Base-by-base conservation (phyloP, 2,888 invertebrate species). In the Micoletzkya japonica region DNA sequence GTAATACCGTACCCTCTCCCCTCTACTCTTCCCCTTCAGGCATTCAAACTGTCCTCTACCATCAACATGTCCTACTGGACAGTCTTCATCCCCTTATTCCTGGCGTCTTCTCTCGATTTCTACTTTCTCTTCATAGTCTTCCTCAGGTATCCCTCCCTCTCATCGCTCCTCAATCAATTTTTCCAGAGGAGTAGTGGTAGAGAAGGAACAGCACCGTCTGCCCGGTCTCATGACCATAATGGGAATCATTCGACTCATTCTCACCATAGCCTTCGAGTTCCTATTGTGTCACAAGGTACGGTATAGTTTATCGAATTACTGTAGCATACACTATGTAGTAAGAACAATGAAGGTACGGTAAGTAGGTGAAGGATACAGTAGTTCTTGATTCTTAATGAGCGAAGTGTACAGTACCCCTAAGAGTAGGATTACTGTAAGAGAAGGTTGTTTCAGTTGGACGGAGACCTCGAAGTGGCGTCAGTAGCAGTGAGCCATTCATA, bases 91-190 rank as follows among this genome's bases (percentile, higher is more conserved):
- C 67, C 67, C 30, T 34, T 57, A 17, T 67, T 57, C 58, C 20
- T 58, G 30, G 67, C 67, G 7, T 26, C 30, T 30, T 14, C 44
- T n/a, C 57, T 67, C 30, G 67, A 67, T 32, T 20, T 26, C 32
- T 67, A 67, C 57, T 67, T 57, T 36, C 50, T 57, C 26, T 67
- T 67, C 57, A 30, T 57, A 37, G 30, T 37, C 39, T 26, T 67
- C 44, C 44, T 57, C 17, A n/a, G 67, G 58, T 67, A 14, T 10
- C 44, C 14, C 10, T 44, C 20, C 10, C n/a, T n/a, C n/a, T n/a
- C n/a, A n/a, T n/a, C 32, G 4, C 3, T 6, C 32, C 56, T 7
- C 4, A 4, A n/a, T 20, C n/a, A 3, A 50, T 4, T 50, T 24
- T 60, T 60, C 26, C 63, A 63, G 63, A 2, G 63, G 63, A 24